A percentile compares a stretch with the other conserved stretches of the same genome.
Conservation (phyloP, 1,140 invertebrate genomes). For the Zophobas morio region DNA sequence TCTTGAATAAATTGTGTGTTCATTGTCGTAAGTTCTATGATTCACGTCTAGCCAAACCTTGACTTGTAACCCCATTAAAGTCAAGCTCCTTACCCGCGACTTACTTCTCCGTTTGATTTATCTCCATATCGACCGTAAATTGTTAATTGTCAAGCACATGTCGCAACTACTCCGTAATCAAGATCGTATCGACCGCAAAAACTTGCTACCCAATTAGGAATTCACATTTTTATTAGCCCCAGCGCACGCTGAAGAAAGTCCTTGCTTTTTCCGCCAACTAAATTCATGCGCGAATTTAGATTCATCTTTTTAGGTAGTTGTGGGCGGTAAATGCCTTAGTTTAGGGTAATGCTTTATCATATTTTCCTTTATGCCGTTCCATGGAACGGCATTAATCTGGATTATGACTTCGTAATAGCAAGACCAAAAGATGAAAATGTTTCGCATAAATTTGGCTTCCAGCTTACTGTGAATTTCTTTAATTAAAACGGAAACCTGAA, state of each 20-base stretch:
- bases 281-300: conserved; percentile 2
- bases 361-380: conserved; percentile 34
- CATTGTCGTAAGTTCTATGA: conserved; percentile 19
- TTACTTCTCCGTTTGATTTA: conserved; percentile 21
- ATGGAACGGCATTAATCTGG: conserved; percentile 36
- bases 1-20: conserved; percentile 16
- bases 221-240: neutral
- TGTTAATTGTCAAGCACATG: conserved; percentile 29
- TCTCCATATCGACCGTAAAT: conserved; percentile 8
- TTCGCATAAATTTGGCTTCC: conserved; percentile 47
- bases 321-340: conserved; percentile 12
- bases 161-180: conserved; percentile 1
- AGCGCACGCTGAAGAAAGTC: neutral
- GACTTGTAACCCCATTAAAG: conserved; percentile 39
- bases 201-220: neutral
- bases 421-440: conserved; percentile 44
- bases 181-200: neutral
- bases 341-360: conserved; percentile 28
- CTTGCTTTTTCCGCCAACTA: neutral
- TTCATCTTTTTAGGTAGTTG: conserved; percentile 16
- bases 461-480: conserved; percentile 38
- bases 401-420: conserved; percentile 42
- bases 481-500: conserved; percentile 45
- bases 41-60: conserved; percentile 28
- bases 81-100: conserved; percentile 20